Base-by-base conservation (phyloP, 1,140 invertebrate genomes). In the Atta texana region DNA sequence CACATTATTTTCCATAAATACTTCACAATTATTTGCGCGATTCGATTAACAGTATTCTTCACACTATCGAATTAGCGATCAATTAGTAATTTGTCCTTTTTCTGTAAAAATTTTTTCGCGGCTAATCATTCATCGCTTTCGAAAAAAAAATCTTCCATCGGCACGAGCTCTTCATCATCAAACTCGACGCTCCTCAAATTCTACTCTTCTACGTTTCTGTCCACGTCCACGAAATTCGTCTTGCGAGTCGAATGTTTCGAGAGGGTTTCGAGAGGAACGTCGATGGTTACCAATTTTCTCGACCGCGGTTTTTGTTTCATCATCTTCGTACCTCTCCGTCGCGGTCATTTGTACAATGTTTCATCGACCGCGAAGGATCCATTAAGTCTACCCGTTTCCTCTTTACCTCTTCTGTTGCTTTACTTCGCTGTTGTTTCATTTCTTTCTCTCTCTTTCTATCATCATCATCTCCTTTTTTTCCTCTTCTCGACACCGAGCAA, bases 321-420 rank as follows among this genome's bases (percentile, higher is more conserved):
- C 24, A 59, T 74, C 55, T 72, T 24, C 55, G 55, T 61, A 39
- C 39, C 49, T 74, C n/a, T 84, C 44, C 69, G 69, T 28, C 55
- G 14, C 31, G 69, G 39, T 84, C 80, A 74, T 84, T 84, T 75
- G 55, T 84, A 84, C 80, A 51, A 84, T 82, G 69, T 84, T 84
- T 61, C 53, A 75, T 72, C 68, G 68, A 72, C 55, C 80, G 69
- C 69, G 80, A 61, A 61, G 39, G 53, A 75, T 74, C 80, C 80
- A 84, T 84, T 75, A 84, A 44, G 55, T 84, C 44, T 28, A 61
- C 44, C 28, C n/a, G 64, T 10, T 84, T 75, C 55, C 39, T 51
- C 44, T 49, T 84, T 44, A 24, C 55, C 24, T 57, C 53, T 55
- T 69, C 78, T 24, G 68, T 24, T 72, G 21, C 53, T 61, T 61